phyloP scores from a whole-genome alignment of 2,888 invertebrate genomes.

The Agrypnus murinus region DNA sequence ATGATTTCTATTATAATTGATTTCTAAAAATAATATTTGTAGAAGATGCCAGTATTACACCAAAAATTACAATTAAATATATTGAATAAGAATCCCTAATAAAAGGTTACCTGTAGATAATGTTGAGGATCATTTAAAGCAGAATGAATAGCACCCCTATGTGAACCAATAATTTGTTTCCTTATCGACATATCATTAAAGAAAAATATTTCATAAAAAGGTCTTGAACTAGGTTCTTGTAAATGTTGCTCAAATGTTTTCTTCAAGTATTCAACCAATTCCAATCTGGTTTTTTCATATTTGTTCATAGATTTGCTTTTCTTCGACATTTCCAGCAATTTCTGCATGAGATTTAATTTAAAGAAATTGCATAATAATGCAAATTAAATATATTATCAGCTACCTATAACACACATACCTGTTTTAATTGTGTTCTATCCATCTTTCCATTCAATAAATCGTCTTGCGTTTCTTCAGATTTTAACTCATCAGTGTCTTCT shows the following conservation, averaged over 20 bases:
- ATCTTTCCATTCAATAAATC: conserved; percentile 62
- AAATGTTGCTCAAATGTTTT: conserved; percentile 76
- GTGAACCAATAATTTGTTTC: conserved; percentile 86
- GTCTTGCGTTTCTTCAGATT: conserved; percentile 59
- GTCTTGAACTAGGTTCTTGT: conserved; percentile 74
- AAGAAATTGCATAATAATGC: too few relatives aligned
- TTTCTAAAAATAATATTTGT: too few relatives aligned
- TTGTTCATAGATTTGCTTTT: conserved; percentile 75
- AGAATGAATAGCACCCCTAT: conserved; percentile 86
- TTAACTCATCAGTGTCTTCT: conserved; percentile 55
- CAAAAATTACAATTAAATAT: too few relatives aligned
- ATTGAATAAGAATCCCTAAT: too few relatives aligned
- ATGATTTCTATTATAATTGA: too few relatives aligned
- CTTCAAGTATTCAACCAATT: conserved; percentile 77
- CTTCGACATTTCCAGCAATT: conserved; percentile 78
- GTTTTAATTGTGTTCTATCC: conserved; percentile 74
- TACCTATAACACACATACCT: conserved; percentile 68
- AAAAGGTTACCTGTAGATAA: conserved; percentile 88
- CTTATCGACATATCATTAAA: conserved; percentile 83
- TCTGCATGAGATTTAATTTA: conserved; percentile 70
- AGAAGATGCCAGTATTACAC: too few relatives aligned
- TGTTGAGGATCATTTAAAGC: conserved; percentile 87
- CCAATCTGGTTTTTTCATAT: conserved; percentile 78
- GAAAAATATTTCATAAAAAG: conserved; percentile 86
- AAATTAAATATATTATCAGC: too few relatives aligned